These are phyloP conservation scores for Rhombomys opimus DNA, from an alignment of 2,113 vertebrate species.

Conservation along the genomic window DNA sequence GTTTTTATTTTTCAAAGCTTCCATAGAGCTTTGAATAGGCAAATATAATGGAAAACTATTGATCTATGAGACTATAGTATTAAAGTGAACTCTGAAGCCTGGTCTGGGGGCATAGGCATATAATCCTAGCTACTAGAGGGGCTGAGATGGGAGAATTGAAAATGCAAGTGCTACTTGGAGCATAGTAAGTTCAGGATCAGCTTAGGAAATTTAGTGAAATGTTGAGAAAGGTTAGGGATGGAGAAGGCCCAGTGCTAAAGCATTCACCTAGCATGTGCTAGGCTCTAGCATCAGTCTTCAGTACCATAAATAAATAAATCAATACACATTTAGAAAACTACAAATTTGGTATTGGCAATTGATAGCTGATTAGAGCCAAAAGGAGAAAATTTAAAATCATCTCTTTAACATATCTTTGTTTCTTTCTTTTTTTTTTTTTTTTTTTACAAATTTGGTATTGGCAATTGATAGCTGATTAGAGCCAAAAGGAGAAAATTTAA, in stretches of 20 bases:
- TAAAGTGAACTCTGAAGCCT: background rate
- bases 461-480: background rate
- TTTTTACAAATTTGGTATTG: background rate
- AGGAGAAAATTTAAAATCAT: conserved; percentile 32
- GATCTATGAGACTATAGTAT: background rate
- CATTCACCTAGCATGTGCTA: background rate
- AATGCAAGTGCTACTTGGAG: background rate
- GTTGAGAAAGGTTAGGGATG: background rate
- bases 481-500: conserved; percentile 21
- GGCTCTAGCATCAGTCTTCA: background rate
- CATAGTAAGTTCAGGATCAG: background rate
- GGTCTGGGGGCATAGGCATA: too few species aligned
- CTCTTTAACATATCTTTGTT: background rate
- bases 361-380: background rate
- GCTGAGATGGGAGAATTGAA: background rate
- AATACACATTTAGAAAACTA: background rate
- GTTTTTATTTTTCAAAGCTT: background rate
- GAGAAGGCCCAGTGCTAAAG: background rate
- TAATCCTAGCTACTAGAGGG: background rate
- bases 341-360: background rate
- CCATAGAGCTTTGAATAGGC: background rate
- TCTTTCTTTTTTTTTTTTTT: conserved; percentile 8
- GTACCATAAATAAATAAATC: background rate
- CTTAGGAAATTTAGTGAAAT: background rate
- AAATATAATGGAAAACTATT: background rate